Conservation (phyloP, 2,888 invertebrate species). For the Aleiodes testaceus region DNA sequence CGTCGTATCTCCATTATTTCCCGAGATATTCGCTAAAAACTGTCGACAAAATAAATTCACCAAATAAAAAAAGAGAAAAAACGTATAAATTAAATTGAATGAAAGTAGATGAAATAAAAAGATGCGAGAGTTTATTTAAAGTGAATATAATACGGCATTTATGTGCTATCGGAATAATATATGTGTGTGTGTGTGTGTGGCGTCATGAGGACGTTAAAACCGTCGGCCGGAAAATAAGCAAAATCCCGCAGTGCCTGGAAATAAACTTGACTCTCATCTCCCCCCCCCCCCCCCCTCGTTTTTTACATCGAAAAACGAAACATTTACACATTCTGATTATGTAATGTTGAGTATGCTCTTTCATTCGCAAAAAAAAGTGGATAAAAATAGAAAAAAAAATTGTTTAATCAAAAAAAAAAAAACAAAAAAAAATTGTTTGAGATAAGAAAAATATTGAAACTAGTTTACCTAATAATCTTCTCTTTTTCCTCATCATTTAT, state of each 20-base stretch:
- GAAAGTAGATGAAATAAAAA: slow-evolving; percentile 21
- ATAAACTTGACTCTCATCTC: slow-evolving; percentile 7
- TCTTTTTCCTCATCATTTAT: slow-evolving; percentile 17
- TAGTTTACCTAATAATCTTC: slow-evolving; percentile 30
- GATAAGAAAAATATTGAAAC: slow-evolving; percentile 15
- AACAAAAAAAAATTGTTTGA: background rate
- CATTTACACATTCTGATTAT: slow-evolving; percentile 63
- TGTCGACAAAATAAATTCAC: no score
- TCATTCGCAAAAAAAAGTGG: background rate
- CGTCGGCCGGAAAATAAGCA: slow-evolving; percentile 53
- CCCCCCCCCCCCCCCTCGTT: slow-evolving; percentile 27
- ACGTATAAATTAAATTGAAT: no score
- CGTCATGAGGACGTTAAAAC: slow-evolving; percentile 37
- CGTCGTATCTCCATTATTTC: no score
- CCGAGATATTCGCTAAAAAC: no score
- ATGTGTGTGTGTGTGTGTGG: background rate
- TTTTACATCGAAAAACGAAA: slow-evolving; percentile 60
- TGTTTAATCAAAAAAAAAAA: background rate
- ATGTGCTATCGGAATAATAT: slow-evolving; percentile 28
- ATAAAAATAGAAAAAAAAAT: slow-evolving; percentile 21
- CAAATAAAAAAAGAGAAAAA: no score
- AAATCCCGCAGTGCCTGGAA: slow-evolving; percentile 36
- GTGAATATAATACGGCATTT: slow-evolving; percentile 39
- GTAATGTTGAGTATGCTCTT: slow-evolving; percentile 54
- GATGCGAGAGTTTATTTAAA: slow-evolving; percentile 39